Base-by-base conservation (phyloP, 2,113 vertebrate species). In the Callorhinus ursinus region DNA sequence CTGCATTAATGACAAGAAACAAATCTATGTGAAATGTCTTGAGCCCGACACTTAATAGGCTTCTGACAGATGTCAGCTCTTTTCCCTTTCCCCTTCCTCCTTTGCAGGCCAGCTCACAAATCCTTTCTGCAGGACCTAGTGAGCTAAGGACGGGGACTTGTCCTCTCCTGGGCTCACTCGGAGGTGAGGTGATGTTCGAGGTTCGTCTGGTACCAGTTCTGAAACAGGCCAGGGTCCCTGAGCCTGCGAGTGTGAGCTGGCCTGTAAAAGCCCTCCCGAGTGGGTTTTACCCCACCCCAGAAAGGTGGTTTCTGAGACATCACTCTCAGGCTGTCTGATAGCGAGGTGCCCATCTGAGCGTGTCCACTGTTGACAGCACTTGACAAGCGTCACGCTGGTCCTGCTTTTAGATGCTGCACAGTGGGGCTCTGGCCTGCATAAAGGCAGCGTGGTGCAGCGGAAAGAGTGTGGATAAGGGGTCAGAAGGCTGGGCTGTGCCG, bases 351-450 rank as follows among this genome's bases (percentile, higher is more conserved):
- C 93, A 65, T 82, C 83, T 95, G 87, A 97, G 80, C 21, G 1
- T 95, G 92, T 93, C 93, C 57, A 51, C 83, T 21, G 31, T 49
- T 53, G 95, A 93, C 39, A 80, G 87, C n/a, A 1, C 82, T 84
- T 88, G 95, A 96, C 90, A 84, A 84, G 89, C 46, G 0, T 89
- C 67, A 5, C 0, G 10, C 39, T 7, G n/a, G 92, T 65, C 92
- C 94, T 18, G 39, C 57, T 97, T 95, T 81, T 39, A 42, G 39
- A 53, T 7, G 79, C 46, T 26, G 49, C 96, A 33, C 63, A 55
- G 92, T 1, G 0, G 84, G 26, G 55, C 87, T n/a, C 80, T 82
- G 61, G 57, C 49, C 49, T 84, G 57, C 46, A 69, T 26, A 77
- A 80, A 88, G 51, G 21, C 11, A 0, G 18, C 86, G 55, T 7